Conservation (phyloP, 2,113 vertebrate genomes). For the Ceuthmochares aereus region DNA sequence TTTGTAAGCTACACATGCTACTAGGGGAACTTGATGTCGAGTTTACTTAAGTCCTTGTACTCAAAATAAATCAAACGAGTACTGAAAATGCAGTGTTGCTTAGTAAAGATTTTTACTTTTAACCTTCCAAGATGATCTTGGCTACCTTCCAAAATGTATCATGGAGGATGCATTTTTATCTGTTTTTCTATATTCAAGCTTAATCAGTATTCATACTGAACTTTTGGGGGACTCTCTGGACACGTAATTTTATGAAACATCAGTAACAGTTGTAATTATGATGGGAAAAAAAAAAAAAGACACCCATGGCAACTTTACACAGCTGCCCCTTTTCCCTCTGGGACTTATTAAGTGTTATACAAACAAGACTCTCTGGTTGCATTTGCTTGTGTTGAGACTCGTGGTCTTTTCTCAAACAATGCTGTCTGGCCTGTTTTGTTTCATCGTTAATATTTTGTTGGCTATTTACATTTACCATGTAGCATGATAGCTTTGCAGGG, state of each 20-base stretch:
- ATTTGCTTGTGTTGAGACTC: not conserved
- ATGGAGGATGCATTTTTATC: not conserved
- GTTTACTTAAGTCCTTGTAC: not conserved
- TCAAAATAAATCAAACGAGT: not conserved
- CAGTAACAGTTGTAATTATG: conserved; percentile 7
- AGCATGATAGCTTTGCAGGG: not conserved
- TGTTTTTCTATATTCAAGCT: not conserved
- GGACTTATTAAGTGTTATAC: conserved; percentile 64
- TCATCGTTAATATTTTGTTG: not conserved
- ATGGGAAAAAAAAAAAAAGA: not conserved
- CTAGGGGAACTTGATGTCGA: not conserved
- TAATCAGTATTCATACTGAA: not conserved
- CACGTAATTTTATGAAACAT: not conserved
- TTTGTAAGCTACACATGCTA: not conserved
- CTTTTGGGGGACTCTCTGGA: not conserved
- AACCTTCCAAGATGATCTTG: not conserved
- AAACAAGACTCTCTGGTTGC: conserved; percentile 70
- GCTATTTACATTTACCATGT: not conserved
- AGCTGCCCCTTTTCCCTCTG: conserved; percentile 62
- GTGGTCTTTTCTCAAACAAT: not conserved
- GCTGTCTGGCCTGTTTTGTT: not conserved
- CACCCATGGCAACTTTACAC: not conserved
- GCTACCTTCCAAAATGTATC: not conserved
- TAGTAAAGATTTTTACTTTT: not conserved
- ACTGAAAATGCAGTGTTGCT: not conserved